Conservation (phyloP, 2,113 vertebrate species). For the Mustelus asterias region DNA sequence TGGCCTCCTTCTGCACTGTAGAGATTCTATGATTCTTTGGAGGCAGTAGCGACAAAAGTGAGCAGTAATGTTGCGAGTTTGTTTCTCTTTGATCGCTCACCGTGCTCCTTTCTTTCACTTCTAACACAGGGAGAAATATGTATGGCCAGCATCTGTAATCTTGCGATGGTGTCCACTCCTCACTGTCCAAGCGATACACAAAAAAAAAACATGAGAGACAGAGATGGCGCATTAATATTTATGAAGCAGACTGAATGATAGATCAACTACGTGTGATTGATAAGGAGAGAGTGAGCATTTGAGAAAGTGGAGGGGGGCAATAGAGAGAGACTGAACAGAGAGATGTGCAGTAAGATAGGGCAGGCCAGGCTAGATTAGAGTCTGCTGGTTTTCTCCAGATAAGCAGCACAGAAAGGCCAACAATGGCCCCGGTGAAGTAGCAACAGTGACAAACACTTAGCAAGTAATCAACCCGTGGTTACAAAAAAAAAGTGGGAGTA, state of each 20-base stretch:
- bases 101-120: neutral
- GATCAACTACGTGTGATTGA: neutral
- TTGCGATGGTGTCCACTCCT: neutral
- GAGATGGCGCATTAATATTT: neutral
- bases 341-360: neutral
- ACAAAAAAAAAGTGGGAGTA: neutral
- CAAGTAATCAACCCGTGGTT: neutral
- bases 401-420: neutral
- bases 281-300: neutral
- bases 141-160: neutral
- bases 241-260: neutral
- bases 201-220: neutral
- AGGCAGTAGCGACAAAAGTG: neutral
- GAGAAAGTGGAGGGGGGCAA: neutral
- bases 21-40: too few relatives aligned
- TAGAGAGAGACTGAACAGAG: neutral
- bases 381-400: neutral
- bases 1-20: too few relatives aligned
- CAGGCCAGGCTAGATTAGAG: neutral
- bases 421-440: neutral
- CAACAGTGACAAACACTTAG: neutral
- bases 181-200: neutral
- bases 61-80: neutral
- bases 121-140: neutral
- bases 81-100: neutral